Base-by-base conservation (phyloP, 2,113 vertebrate species). In the Gorsachius goisagi region DNA sequence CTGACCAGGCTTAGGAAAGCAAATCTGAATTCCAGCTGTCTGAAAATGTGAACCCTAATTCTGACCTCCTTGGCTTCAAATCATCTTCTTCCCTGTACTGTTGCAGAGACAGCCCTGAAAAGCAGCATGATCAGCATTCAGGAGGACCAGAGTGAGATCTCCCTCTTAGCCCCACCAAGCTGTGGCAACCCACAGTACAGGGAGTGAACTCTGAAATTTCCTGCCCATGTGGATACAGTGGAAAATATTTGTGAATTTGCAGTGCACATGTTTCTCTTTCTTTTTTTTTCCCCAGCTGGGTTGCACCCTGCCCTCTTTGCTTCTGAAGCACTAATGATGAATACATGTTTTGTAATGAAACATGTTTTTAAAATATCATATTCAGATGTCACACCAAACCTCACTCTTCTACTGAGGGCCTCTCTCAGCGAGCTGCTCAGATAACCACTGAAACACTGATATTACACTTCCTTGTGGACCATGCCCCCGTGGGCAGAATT, bases 211-310 rank as follows among this genome's bases (percentile, higher is more conserved):
- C 78, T 62, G 52, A 56, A 27, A 62, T 88, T 63, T 64, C 45
- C 52, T 82, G 75, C 64, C 79, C 20, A 1, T 30, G 74, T n/a
- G 59, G 45, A 79, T 50, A 41, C 49, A 50, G 27, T 32, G 53
- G 75, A 62, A 95, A 89, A 78, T 47, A 50, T 20, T 50, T 78
- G 60, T 89, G 76, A 92, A 81, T 92, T 91, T 93, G 72, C 68
- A 86, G 76, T 69, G 75, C 59, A 86, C 22, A 3, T 17, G 4
- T 72, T 80, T 94, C 72, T 58, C 53, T 86, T n/a, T 35, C 28
- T 22, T 74, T 44, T 74, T 44, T 79, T 82, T 69, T 60, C 30
- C 79, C 62, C 73, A 85, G 49, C 64, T 78, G 68, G 50, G 53
- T 90, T 73, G 50, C 35, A 77, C 50, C n/a, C 17, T 13, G 6